phyloP scores from a whole-genome alignment of 1,140 invertebrate genomes.

The Cyclina sinensis region DNA sequence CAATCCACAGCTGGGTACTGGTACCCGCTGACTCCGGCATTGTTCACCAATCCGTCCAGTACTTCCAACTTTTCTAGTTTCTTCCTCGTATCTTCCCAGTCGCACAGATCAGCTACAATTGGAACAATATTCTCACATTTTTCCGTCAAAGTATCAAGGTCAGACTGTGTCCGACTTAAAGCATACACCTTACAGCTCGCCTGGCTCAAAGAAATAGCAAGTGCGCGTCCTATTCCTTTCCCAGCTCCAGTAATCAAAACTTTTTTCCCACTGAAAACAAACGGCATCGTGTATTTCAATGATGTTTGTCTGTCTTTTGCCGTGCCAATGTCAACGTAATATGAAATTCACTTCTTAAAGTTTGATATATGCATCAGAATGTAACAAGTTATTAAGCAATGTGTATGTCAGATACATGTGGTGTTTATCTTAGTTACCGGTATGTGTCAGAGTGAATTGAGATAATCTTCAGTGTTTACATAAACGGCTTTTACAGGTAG shows the following conservation, averaged over 20 bases:
- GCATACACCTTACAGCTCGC: constrained; percentile 54
- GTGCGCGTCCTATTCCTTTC: constrained; percentile 49
- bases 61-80: constrained; percentile 88
- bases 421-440: too few species aligned
- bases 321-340: too few species aligned
- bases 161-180: constrained; percentile 25
- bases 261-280: constrained; percentile 34
- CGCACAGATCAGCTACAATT: constrained; percentile 90
- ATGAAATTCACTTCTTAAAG: too few species aligned
- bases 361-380: too few species aligned
- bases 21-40: constrained; percentile 85
- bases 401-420: too few species aligned
- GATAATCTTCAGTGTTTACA: too few species aligned
- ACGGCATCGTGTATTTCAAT: constrained; percentile 1
- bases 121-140: constrained; percentile 89
- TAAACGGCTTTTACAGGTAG: too few species aligned
- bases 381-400: too few species aligned
- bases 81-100: constrained; percentile 92
- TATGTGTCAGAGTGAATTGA: too few species aligned
- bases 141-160: background rate
- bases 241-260: constrained; percentile 58
- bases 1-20: background rate
- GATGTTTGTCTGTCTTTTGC: too few species aligned
- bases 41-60: constrained; percentile 93
- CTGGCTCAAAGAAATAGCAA: constrained; percentile 10